Conservation (phyloP, 2,113 vertebrate species). For the Polypterus senegalus region DNA sequence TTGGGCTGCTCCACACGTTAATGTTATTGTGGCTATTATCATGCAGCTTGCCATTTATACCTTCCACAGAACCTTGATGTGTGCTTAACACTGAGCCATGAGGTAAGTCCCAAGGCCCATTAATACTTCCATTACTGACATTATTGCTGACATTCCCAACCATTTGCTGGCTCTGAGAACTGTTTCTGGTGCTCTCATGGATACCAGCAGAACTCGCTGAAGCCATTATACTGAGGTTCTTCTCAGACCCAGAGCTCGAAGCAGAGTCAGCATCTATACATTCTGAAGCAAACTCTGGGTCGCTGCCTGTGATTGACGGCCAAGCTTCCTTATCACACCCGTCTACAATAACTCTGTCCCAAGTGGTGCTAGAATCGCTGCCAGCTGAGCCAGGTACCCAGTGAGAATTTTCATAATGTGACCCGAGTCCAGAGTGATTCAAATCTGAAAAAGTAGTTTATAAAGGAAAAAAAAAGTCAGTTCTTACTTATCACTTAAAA, state of each 20-base stretch:
- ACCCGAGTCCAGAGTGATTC: conserved; percentile 76
- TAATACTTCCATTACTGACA: conserved; percentile 66
- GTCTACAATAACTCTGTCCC: conserved; percentile 84
- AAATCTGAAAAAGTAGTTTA: conserved; percentile 51
- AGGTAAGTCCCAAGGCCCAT: conserved; percentile 59
- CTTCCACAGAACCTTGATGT: conserved; percentile 66
- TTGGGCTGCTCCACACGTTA: conserved; percentile 69
- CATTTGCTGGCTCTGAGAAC: conserved; percentile 63
- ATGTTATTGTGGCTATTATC: conserved; percentile 64
- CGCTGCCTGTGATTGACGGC: conserved; percentile 69
- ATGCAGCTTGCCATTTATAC: conserved; percentile 52
- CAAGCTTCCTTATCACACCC: conserved; percentile 70
- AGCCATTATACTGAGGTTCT: conserved; percentile 67
- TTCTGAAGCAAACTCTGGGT: conserved; percentile 82
- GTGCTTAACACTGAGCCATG: conserved; percentile 67
- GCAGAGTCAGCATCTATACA: conserved; percentile 88
- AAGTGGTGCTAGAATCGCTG: conserved; percentile 78
- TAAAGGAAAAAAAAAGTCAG: neutral
- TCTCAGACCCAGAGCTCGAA: conserved; percentile 77
- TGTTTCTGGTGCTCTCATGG: conserved; percentile 59
- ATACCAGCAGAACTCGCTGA: conserved; percentile 63
- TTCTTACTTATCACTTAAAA: neutral
- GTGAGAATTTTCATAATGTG: conserved; percentile 87
- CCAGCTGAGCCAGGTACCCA: conserved; percentile 81
- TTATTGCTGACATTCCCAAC: conserved; percentile 82